Conservation (phyloP, 2,113 vertebrate genomes). For the Callospermophilus lateralis region DNA sequence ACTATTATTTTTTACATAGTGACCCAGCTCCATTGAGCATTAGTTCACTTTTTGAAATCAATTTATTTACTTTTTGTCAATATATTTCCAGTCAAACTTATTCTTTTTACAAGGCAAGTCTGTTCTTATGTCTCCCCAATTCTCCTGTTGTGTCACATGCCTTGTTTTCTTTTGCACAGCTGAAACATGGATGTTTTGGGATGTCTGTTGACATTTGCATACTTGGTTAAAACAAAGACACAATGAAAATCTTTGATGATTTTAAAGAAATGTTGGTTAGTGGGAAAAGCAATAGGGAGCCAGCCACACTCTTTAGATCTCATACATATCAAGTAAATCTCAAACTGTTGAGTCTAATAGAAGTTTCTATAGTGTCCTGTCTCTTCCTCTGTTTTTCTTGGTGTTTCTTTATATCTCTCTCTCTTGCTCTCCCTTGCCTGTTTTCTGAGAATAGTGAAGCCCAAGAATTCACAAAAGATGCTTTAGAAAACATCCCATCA, state of each 20-base stretch:
- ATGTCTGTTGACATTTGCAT: neutral
- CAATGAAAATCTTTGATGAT: neutral
- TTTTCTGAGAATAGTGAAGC: neutral
- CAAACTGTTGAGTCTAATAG: neutral
- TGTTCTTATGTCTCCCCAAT: neutral
- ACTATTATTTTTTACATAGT: neutral
- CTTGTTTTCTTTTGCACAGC: neutral
- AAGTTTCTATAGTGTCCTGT: neutral
- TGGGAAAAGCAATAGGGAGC: neutral
- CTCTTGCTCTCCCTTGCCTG: neutral
- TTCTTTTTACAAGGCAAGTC: neutral
- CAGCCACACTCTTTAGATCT: neutral
- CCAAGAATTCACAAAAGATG: neutral
- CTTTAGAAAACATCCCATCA: neutral
- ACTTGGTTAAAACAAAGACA: neutral
- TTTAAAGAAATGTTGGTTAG: neutral
- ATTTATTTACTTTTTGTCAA: neutral
- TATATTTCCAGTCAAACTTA: neutral
- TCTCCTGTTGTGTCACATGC: neutral
- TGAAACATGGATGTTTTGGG: neutral
- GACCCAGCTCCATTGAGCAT: neutral
- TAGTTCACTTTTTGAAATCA: constrained; percentile 2
- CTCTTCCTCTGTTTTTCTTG: neutral
- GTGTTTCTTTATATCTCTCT: neutral
- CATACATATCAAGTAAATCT: neutral